Evolutionary conservation across 2,797 vertebrate species (phyloP), one percentile per base, ranked within the genome.

Genomic region (Prunella strophiata): DNA sequence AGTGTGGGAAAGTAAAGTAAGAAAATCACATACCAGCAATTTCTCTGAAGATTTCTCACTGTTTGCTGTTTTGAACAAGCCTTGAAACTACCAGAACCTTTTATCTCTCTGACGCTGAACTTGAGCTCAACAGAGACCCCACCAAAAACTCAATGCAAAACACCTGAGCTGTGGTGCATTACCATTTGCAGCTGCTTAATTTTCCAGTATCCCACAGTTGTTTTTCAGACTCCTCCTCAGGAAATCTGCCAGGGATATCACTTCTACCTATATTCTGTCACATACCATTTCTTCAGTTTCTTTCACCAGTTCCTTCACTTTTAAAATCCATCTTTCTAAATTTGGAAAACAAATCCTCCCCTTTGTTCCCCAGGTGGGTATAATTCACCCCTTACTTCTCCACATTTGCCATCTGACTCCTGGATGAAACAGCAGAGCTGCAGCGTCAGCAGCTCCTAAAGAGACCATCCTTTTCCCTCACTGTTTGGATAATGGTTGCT

Each of bases 1-100:
- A 89, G 61, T 89, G 89, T 81, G 88, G 89, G 89, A 95, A 94
- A 95, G n/a, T 73, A 71, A 96, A 65, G 62, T 45, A 85, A 90
- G 54, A 85, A 96, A 86, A 91, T 89, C 88, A 80, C 16, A 15
- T 65, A 0, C 67, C 77, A 90, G 77, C 30, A 89, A 65, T 65
- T 88, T 87, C 3, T 1, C 61, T 65, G 59, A 82, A 82, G 54
- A 70, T 89, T 92, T 88, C 68, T 50, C 63, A 32, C n/a, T 2
- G 4, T 65, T 91, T 85, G 48, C 71, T 78, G 40, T 66, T 90
- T 68, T 50, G 43, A 88, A 71, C 17, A 61, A 88, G 36, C 21
- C 42, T 88, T 75, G 50, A 76, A 96, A 88, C 81, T 50, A 83
- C 30, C 68, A 81, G 43, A 85, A 71, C 19, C 4, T 7, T 68